phyloP scores from a whole-genome alignment of 2,797 vertebrate species.

The Chaunax sp. region DNA sequence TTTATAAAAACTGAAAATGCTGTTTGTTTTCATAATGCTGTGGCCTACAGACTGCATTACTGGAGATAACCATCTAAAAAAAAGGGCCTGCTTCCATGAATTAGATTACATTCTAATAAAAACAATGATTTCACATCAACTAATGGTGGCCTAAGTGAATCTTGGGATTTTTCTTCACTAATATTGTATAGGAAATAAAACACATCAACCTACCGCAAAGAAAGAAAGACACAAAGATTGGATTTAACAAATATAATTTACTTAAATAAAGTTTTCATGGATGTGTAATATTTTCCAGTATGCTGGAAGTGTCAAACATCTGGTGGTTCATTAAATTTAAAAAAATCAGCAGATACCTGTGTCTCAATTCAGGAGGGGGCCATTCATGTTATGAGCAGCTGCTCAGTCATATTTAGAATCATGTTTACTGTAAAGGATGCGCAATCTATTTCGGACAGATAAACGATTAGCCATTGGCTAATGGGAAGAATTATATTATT shows the following conservation, averaged over 20 bases:
- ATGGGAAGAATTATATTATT: too few species aligned
- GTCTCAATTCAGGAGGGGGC: too few species aligned
- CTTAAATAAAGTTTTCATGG: too few species aligned
- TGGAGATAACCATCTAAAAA: slow-evolving; percentile 75
- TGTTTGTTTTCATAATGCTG: slow-evolving; percentile 26
- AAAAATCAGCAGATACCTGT: too few species aligned
- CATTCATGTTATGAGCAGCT: too few species aligned
- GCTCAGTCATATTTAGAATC: too few species aligned
- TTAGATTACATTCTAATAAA: slow-evolving; percentile 77
- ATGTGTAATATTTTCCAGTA: too few species aligned
- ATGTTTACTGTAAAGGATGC: too few species aligned
- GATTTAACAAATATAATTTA: slow-evolving; percentile 9
- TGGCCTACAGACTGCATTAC: slow-evolving; percentile 55
- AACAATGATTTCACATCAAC: slow-evolving; percentile 80
- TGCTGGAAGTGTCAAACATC: too few species aligned
- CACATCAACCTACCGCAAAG: not conserved
- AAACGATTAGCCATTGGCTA: too few species aligned
- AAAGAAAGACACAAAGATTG: slow-evolving; percentile 5
- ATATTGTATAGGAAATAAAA: slow-evolving; percentile 19
- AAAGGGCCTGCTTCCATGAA: slow-evolving; percentile 59
- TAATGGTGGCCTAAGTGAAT: slow-evolving; percentile 50
- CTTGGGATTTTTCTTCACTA: slow-evolving; percentile 65
- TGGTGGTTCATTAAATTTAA: too few species aligned
- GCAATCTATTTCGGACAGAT: too few species aligned
- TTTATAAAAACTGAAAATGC: slow-evolving; percentile 41